Evolutionary conservation across 2,797 vertebrate genomes (phyloP), one percentile per base, ranked within the genome.

Genomic region (Lithobates pipiens): DNA sequence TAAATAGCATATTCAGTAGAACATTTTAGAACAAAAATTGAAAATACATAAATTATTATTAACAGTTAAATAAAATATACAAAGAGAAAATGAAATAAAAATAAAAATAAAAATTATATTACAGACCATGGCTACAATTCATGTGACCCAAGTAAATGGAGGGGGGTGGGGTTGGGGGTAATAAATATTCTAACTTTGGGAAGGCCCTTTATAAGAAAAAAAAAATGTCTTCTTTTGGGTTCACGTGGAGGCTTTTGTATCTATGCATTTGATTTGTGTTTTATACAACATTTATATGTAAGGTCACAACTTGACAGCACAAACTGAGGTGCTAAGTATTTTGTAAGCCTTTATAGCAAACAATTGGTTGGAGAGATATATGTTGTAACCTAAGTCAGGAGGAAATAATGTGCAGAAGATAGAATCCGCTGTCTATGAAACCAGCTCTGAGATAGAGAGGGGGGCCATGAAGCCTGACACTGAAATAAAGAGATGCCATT

Each of bases 381-480:
- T 78, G 39, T 34, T n/a, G 27, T 57, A 68, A 36, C 42, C 84
- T 69, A 50, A 70, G 84, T 85, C 77, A 85, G 57, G 27, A 39
- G 77, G 84, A 70, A 85, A 85, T 85, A 80, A 85, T 80, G 71
- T 57, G 21, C 25, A 68, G 63, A 73, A 85, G 75, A 85, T 85
- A 32, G 71, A 79, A 75, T 85, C 61, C 63, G 75, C 77, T 75
- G 77, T 68, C 84, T 32, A 69, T 68, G 29, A 85, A 42, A 71
- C 42, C 32, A 69, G 39, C 70, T 32, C 44, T 29, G 63, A 85
- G 71, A 80, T 85, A 73, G 75, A 85, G 57, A 36, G 84, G 69
- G 69, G 29, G 77, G 70, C 84, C 77, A 68, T 80, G 84, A 85
- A 80, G 77, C 67, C 32, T 85, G 84, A 80, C 84, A 85, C 71